A percentile compares a stretch with the other conserved stretches of the same genome.
Conservation (phyloP, 2,113 vertebrate genomes). For the Isurus oxyrinchus region DNA sequence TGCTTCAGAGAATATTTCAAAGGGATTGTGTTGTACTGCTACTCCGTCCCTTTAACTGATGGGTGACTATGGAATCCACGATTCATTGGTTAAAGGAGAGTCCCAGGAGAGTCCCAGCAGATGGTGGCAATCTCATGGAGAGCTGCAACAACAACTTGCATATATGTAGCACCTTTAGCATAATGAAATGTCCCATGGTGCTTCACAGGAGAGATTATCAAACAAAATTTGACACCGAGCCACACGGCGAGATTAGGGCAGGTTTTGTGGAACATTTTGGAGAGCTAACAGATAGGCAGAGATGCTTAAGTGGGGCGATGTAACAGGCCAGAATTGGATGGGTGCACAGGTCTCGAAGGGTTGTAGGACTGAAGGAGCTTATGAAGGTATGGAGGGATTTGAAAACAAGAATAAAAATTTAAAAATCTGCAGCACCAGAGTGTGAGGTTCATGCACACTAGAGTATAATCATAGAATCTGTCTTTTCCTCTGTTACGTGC, state of each 20-base stretch:
- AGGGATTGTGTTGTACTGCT: background rate
- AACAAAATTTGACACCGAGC: background rate
- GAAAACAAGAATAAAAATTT: background rate
- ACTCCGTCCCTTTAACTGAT: too few species aligned
- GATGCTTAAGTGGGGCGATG: background rate
- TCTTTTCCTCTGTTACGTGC: background rate
- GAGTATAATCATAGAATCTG: background rate
- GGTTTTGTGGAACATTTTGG: background rate
- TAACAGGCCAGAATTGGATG: background rate
- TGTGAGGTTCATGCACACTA: background rate
- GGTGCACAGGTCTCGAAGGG: background rate
- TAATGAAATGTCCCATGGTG: background rate
- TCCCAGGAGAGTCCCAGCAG: too few species aligned
- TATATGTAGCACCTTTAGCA: too few species aligned
- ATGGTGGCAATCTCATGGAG: too few species aligned
- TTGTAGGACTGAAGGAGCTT: too few species aligned
- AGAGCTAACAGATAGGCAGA: background rate
- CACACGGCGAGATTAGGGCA: background rate
- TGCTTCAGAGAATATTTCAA: background rate
- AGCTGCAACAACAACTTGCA: too few species aligned
- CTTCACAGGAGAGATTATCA: background rate
- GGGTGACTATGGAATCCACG: too few species aligned
- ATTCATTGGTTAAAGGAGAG: too few species aligned
- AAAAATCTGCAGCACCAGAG: background rate
- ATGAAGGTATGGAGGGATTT: background rate